Base-by-base conservation (phyloP, 2,113 vertebrate genomes). In the Mobula hypostoma region DNA sequence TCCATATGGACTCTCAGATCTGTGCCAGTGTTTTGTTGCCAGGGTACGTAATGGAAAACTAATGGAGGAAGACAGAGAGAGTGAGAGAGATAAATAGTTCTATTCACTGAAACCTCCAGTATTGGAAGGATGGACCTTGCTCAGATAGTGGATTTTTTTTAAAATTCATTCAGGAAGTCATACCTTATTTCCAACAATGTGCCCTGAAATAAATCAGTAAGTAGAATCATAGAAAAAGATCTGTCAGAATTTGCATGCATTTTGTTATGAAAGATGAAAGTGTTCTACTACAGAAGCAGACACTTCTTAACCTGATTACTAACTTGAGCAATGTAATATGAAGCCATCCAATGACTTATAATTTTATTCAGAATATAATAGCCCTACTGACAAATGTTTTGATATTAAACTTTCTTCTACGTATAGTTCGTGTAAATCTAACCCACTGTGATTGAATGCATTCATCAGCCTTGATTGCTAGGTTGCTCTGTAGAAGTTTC, bases 321-420 rank as follows among this genome's bases (percentile, higher is more conserved):
- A 70, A 70, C 68, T 70, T 32, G 61, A 66, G 85, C 29, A 90
- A 0, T 32, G 19, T 61, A 61, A 58, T 61, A n/a, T 14, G 56
- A 88, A 14, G 27, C n/a, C 58, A 63, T 63, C n/a, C 56, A 61
- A 9, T 24, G 40, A 36, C 40, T 19, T 83, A 83, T 83, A 83
- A 63, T 88, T 88, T 88, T 6, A 88, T 90, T 68, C 15, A 68
- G n/a, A 66, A 88, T 63, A n/a, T 88, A 63, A 87, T n/a, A 63
- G 11, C 85, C 7, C n/a, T 36, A 15, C 29, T 14, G 19, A 87
- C 19, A 63, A 58, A 21, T 83, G 48, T 56, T 24, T 83, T 83
- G 36, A 56, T 9, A 24, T 61, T 63, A 0, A n/a, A 63, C 21
- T 87, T 3, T 7, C 40, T 83, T 12, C 80, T 83, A 27, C 1